Conservation (phyloP, 2,113 vertebrate species). For the Tachysurus fulvidraco region DNA sequence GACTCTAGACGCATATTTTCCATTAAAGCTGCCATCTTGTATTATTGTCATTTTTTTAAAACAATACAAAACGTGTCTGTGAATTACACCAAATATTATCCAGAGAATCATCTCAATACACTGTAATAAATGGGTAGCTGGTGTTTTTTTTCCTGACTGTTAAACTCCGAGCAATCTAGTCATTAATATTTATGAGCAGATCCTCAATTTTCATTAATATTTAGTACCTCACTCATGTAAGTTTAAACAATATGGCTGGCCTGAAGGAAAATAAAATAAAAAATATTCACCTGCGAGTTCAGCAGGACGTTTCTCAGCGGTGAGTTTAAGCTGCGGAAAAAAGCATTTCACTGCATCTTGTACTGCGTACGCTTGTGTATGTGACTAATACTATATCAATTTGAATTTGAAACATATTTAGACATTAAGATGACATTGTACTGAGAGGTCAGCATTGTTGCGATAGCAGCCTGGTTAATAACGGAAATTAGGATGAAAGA, state of each 20-base stretch:
- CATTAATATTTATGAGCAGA: background rate
- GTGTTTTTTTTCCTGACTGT: background rate
- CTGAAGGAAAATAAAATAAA: background rate
- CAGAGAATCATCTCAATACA: background rate
- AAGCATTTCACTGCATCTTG: no score
- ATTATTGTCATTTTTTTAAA: no score
- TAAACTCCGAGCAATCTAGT: background rate
- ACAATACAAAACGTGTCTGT: background rate
- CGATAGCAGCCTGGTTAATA: no score
- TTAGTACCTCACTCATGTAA: background rate
- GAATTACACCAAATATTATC: background rate
- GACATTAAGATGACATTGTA: no score
- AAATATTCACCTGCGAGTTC: background rate
- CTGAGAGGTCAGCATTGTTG: no score
- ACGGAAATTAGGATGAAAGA: no score
- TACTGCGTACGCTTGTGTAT: no score
- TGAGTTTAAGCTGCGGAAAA: background rate
- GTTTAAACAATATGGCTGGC: background rate
- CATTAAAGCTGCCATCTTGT: no score
- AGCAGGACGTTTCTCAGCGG: background rate
- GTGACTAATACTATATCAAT: no score
- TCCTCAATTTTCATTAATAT: conserved; percentile 1
- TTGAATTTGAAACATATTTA: no score
- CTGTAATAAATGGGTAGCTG: background rate
- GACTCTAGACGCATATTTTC: no score